Evolutionary conservation across 2,113 vertebrate species (phyloP), one percentile per base, ranked within the genome.

Genomic region (Megaceryle maxima): DNA sequence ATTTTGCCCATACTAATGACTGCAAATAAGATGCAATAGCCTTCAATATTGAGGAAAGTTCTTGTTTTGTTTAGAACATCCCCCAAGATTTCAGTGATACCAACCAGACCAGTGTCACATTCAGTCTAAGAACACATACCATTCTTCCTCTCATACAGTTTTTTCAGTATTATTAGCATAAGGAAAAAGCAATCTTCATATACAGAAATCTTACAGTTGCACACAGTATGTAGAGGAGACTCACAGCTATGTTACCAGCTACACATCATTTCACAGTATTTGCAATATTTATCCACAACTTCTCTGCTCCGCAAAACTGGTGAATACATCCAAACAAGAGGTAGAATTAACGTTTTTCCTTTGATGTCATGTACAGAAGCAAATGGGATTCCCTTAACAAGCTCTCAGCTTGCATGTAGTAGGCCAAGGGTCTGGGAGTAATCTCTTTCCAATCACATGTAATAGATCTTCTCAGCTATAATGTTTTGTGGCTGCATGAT

Each of bases 161-260:
- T 2, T 28, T 41, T 53, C 17, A 28, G 7, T 11, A 31, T 41
- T 83, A 20, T 28, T 73, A 37, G 4, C 37, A 25, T 28, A 44
- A 86, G 22, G 4, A 44, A 78, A 80, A 87, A 60, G 0, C 2
- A 41, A 17, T 28, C 15, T 14, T 59, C 18, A 2, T 5, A 5
- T n/a, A 15, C 0, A 41, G 29, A 67, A 74, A 74, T 31, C 24
- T 78, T 24, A 33, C 16, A 39, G 35, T 53, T 48, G 22, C 8
- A 20, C 9, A 12, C 11, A 37, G 3, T 24, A n/a, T 2, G 3
- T 16, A 7, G 8, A 0, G 17, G 4, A 48, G 12, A 75, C 11
- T 62, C 59, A n/a, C 19, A 33, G 7, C 4, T 46, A 13, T 8
- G 10, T 44, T 44, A 41, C 12, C 3, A 25, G 9, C 5, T 35